Base-by-base conservation (phyloP, 2,888 invertebrate genomes). In the Venusia cambrica region DNA sequence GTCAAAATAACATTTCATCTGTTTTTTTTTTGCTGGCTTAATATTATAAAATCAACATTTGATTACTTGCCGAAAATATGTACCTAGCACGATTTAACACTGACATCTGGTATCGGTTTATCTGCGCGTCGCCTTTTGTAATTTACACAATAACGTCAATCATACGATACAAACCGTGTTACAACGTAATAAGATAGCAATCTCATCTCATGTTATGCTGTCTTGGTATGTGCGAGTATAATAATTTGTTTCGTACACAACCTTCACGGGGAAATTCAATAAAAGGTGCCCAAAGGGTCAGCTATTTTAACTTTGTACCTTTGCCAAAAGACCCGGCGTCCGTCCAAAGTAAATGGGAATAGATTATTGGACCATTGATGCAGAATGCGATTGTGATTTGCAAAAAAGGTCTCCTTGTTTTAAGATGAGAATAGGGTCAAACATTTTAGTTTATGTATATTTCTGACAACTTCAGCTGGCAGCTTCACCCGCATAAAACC, bases 81-180 rank as follows among this genome's bases (percentile, higher is more conserved):
- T 24, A 33, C 16, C 8, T 20, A 14, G 19, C 17, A 32, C 13
- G 14, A 29, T 29, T 28, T 12, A 16, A 26, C 12, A 27, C 25
- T 29, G 35, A 37, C 42, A 28, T 40, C 20, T 31, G 34, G 15
- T 29, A 39, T 37, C 25, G 24, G 27, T 38, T 21, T 32, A 40
- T 30, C 33, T 28, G 11, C 7, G 10, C 26, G 14, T 40, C 18
- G 26, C 28, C 38, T 33, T 44, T 49, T 44, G 37, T 44, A 28
- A 38, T 46, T 19, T 24, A 17, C 27, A 46, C 44, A 39, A 39
- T 41, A 29, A 41, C 46, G 44, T 49, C 49, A 41, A 42, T 49
- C 46, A 46, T 38, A 5, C 7, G 43, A 34, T 29, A 32, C 33
- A 43, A 31, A 26, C 36, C 24, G 26, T 24, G 32, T 37, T 22